phyloP scores from a whole-genome alignment of 2,888 invertebrate genomes.

The Conchocele bisecta region DNA sequence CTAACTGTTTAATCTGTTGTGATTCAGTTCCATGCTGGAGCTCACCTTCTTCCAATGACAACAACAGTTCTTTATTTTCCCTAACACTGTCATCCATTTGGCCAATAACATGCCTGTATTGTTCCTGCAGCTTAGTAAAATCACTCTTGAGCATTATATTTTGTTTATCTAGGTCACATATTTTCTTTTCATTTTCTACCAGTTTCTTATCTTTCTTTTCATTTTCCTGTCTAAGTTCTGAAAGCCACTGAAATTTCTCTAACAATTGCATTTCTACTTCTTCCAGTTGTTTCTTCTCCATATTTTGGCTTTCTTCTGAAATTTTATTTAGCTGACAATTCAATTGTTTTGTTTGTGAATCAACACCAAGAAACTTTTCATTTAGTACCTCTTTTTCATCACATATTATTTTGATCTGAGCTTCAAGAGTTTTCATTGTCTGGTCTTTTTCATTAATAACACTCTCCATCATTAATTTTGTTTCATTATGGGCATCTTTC shows the following conservation, averaged over 20 bases:
- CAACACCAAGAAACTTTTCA: neutral
- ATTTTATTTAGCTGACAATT: neutral
- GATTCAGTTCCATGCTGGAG: constrained; percentile 5
- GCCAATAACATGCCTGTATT: constrained; percentile 10
- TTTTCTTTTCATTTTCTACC: constrained; percentile 30
- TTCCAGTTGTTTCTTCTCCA: constrained; percentile 16
- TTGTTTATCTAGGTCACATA: constrained; percentile 41
- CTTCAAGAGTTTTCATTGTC: constrained; percentile 5
- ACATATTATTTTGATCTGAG: constrained; percentile 20
- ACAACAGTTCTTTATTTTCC: neutral
- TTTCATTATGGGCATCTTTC: constrained; percentile 36
- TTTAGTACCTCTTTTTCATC: constrained; percentile 4
- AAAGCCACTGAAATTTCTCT: constrained; percentile 46
- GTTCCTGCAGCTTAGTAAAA: constrained; percentile 25
- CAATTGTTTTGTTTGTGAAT: neutral
- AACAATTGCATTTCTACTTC: constrained; percentile 41
- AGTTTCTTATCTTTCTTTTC: constrained; percentile 32
- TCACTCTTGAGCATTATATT: constrained; percentile 44
- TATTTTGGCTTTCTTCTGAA: too few species aligned
- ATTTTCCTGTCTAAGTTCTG: constrained; percentile 38
- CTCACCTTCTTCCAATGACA: too few species aligned
- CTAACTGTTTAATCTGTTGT: neutral
- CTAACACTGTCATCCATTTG: neutral
- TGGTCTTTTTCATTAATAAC: constrained; percentile 23
- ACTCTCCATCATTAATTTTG: constrained; percentile 31